Evolutionary conservation across 1,140 invertebrate genomes (phyloP).

Genomic region (Scaptomyza graminum): DNA sequence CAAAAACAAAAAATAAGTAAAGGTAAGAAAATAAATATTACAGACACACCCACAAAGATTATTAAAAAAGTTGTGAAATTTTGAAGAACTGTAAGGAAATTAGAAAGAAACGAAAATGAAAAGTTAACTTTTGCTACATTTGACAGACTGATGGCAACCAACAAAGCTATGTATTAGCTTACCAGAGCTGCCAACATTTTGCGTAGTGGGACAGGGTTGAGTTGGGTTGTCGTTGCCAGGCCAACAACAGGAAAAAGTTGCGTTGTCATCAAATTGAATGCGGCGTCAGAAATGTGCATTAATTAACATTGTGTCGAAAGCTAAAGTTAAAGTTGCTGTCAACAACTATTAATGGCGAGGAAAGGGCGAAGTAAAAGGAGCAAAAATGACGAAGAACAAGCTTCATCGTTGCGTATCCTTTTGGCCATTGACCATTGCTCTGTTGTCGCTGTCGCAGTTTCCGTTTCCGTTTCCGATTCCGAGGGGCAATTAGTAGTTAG

Average conservation of each 20-base stretch:
- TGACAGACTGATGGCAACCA: conserved; percentile 20
- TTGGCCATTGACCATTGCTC: conserved; percentile 1
- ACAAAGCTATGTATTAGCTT: neutral
- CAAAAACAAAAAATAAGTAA: no score
- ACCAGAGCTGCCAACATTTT: neutral
- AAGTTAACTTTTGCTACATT: conserved; percentile 9
- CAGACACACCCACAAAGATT: no score
- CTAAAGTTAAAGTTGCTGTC: conserved; percentile 45
- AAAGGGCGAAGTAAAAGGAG: neutral
- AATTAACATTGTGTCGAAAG: conserved; percentile 70
- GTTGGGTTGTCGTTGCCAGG: conserved; percentile 15
- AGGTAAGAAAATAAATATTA: no score
- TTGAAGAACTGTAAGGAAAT: no score
- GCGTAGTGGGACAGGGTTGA: neutral
- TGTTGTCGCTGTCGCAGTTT: conserved; percentile 5
- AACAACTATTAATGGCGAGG: conserved; percentile 22
- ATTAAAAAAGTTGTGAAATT: no score
- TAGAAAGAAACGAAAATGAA: neutral
- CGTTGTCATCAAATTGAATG: conserved; percentile 29
- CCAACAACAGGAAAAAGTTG: conserved; percentile 30
- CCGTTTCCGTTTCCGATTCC: conserved; percentile 16
- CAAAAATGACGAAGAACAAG: neutral
- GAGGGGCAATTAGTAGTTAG: conserved; percentile 26
- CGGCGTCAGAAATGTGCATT: conserved; percentile 58
- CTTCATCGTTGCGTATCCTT: neutral